Base-by-base conservation (phyloP, 2,113 vertebrate genomes). In the Lampris megalopsis region DNA sequence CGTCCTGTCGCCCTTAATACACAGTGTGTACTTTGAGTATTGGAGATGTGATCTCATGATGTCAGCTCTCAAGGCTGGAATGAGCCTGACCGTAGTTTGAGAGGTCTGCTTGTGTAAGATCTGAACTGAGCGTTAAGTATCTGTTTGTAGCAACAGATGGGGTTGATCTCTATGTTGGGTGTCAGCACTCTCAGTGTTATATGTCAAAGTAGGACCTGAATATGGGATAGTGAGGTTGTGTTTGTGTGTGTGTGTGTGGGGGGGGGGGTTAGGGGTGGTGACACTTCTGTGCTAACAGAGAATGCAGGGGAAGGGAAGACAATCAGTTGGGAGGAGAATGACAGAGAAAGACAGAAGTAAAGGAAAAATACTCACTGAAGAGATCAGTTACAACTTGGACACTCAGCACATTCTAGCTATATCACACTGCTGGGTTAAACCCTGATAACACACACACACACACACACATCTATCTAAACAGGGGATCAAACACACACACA, bases 391-490 rank as follows among this genome's bases (percentile, higher is more conserved):
- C 70, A 80, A 71, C 71, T 47, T 84, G 65, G 61, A 75, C 47
- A 63, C 63, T 90, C 86, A 84, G 81, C 88, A 82, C 73, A 74
- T 87, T 86, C 83, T 71, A 79, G 40, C 35, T 42, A 6, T 41
- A 47, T 74, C 68, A 59, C 37, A 38, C 57, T 59, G 36, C 37
- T 59, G 36, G 36, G 24, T 24, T 10, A 61, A 7, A 35, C 58
- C 9, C 38, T 60, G 58, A 41, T n/a, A 35, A 43, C 6, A 63
- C 61, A 7, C 61, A 65, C 4, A 48, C 13, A 65, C 1, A 37
- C 43, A 35, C 79, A 3, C 61, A 43, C 66, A 11, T 1, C 7
- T 65, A 36, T 68, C 13, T 35, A 56, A 43, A 61, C 38, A 48
- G 56, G 56, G 36, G 45, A 41, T 67, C 38, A 35, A 67, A 81